Evolutionary conservation across 1,140 invertebrate genomes (phyloP).

Genomic region (Trichonephila clavipes): DNA sequence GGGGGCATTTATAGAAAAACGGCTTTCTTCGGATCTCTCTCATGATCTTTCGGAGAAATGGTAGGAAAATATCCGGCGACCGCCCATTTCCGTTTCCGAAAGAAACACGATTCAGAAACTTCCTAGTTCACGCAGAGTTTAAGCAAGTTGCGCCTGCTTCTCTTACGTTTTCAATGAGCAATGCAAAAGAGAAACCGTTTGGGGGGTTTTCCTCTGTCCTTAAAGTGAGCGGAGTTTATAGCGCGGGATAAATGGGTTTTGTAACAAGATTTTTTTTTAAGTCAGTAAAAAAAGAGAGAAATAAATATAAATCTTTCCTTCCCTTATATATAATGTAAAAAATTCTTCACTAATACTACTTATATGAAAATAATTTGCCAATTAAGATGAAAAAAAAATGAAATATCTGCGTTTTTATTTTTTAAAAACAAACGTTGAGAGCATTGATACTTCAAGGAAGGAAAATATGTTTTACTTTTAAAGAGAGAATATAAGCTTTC

Average conservation of each 20-base stretch:
- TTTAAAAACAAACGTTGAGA: too few relatives aligned
- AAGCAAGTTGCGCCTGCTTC: background rate
- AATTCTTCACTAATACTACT: too few relatives aligned
- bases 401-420: too few relatives aligned
- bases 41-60: constrained; percentile 49
- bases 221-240: background rate
- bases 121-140: constrained; percentile 17
- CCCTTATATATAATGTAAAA: too few relatives aligned
- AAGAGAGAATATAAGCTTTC: too few relatives aligned
- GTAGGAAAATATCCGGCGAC: constrained; percentile 67
- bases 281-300: background rate
- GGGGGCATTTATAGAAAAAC: constrained; percentile 16
- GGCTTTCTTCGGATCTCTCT: constrained; percentile 5
- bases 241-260: constrained; percentile 5
- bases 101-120: constrained; percentile 48
- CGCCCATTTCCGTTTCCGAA: constrained; percentile 64
- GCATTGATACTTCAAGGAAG: too few relatives aligned
- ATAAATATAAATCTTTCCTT: too few relatives aligned
- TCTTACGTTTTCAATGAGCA: constrained; percentile 22
- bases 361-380: too few relatives aligned
- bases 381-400: too few relatives aligned
- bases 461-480: too few relatives aligned
- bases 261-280: background rate
- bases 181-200: background rate
- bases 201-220: too few relatives aligned